Base-by-base conservation (phyloP, 2,888 invertebrate species). In the Oxystoma pomonae region DNA sequence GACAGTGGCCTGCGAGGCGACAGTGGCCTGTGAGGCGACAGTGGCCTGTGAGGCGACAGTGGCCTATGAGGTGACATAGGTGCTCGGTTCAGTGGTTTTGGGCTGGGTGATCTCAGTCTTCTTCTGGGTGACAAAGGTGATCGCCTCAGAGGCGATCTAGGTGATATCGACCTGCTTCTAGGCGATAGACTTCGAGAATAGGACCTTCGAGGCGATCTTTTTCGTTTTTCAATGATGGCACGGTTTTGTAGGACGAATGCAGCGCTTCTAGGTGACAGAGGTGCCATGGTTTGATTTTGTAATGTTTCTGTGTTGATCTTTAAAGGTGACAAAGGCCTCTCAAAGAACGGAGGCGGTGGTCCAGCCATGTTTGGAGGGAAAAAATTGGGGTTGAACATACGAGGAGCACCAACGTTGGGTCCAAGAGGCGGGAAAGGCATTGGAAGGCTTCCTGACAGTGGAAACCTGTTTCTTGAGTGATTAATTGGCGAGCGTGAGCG, bases 231-330 rank as follows among this genome's bases (percentile, higher is more conserved):
- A n/a, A 81, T 75, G 20, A 80, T 80, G 22, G 79, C 78, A 17
- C 79, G 75, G 68, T 81, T 81, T 70, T 81, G 73, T 59, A 80
- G 64, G 5, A 81, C 81, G 67, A 81, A 81, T 16, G 80, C 79
- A 5, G 80, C 80, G 68, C 80, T 80, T 68, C 80, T 71, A 0
- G 81, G 81, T 9, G 80, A 80, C 22, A 81, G 67, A 0, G 80
- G 80, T 1, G 80, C 80, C 73, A 77, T 73, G 0, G 73, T 70
- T 61, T 70, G 70, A 0, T 71, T 71, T 20, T 70, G 68, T 19
- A 72, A 63, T 16, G 72, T 67, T 58, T 79, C 77, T 0, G 79
- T 75, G 62, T 78, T 77, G 51, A 79, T 70, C 3, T 68, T 62
- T 9, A 80, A 70, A 1, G 79, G 80, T 1, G 80, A 76, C n/a